A percentile compares a stretch with the other conserved stretches of the same genome.
phyloP scores from a whole-genome alignment of 2,797 vertebrate genomes.

The Heteromormyrus szaboi region DNA sequence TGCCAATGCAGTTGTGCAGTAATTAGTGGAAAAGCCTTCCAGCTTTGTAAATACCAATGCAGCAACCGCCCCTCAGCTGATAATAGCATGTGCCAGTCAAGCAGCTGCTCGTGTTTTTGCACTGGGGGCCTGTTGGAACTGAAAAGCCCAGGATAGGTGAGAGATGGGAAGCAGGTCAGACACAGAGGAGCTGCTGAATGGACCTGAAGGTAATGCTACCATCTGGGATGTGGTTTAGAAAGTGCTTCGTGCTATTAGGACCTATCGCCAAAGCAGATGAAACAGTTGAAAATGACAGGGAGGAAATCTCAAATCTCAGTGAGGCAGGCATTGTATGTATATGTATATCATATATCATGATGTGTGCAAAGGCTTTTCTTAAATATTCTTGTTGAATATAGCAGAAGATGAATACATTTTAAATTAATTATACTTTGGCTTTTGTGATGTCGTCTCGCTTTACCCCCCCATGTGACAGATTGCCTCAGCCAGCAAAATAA shows the following conservation, averaged over 20 bases:
- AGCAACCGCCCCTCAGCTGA: constrained; percentile 7
- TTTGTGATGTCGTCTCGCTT: not conserved
- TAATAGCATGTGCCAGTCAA: constrained; percentile 28
- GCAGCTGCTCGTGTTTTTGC: constrained; percentile 39
- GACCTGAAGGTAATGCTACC: constrained; percentile 33
- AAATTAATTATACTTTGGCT: not conserved
- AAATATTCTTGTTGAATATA: too few species aligned
- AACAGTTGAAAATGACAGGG: constrained; percentile 43
- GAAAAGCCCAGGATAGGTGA: constrained; percentile 42
- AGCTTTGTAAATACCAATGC: not conserved
- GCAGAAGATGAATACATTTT: not conserved
- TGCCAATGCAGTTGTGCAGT: not conserved
- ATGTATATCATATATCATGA: too few species aligned
- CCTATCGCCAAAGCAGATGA: constrained; percentile 42
- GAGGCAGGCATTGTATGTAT: not conserved
- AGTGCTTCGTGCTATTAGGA: constrained; percentile 39
- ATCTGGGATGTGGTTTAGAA: constrained; percentile 48
- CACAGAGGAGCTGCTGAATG: constrained; percentile 33
- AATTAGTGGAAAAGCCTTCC: not conserved
- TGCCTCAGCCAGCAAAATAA: not conserved
- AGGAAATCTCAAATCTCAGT: constrained; percentile 10
- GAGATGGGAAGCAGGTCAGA: constrained; percentile 44
- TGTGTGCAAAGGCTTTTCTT: too few species aligned
- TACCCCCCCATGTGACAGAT: not conserved
- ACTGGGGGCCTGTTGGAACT: constrained; percentile 37